phyloP scores from a whole-genome alignment of 1,140 invertebrate genomes.

The Agrilus planipennis region DNA sequence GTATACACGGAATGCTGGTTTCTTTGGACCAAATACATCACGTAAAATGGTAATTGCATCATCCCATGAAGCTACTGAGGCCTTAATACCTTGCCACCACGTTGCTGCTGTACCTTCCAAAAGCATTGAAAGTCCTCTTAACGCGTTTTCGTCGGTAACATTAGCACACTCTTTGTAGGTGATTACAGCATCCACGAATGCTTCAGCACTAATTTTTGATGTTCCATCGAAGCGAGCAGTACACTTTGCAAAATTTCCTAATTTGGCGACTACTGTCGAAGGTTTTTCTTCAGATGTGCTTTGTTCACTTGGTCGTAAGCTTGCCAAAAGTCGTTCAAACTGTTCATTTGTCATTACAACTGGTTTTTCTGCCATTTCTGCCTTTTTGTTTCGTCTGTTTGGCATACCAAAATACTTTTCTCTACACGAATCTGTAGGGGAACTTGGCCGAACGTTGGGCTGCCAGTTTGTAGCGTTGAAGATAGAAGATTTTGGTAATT shows the following conservation, averaged over 20 bases:
- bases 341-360: not conserved
- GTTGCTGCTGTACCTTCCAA: slow-evolving; percentile 32
- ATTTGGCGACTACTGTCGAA: too few species aligned
- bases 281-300: not conserved
- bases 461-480: too few species aligned
- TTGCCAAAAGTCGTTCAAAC: not conserved
- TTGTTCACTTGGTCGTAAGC: not conserved
- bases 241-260: slow-evolving; percentile 10
- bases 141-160: slow-evolving; percentile 31
- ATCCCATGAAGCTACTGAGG: not conserved
- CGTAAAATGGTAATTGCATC: not conserved
- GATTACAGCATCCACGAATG: slow-evolving; percentile 16
- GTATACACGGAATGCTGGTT: not conserved
- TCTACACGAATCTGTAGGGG: too few species aligned
- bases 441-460: too few species aligned
- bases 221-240: slow-evolving; percentile 11
- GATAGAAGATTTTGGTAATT: too few species aligned
- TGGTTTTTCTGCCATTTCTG: too few species aligned
- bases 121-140: slow-evolving; percentile 33
- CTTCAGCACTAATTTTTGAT: slow-evolving; percentile 10
- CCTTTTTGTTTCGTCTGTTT: too few species aligned
- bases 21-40: not conserved
- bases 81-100: slow-evolving; percentile 33
- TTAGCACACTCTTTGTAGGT: slow-evolving; percentile 18
- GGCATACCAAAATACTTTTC: too few species aligned